Evolutionary conservation across 2,888 invertebrate species (phyloP).

Genomic region (Odontocolon sp.): DNA sequence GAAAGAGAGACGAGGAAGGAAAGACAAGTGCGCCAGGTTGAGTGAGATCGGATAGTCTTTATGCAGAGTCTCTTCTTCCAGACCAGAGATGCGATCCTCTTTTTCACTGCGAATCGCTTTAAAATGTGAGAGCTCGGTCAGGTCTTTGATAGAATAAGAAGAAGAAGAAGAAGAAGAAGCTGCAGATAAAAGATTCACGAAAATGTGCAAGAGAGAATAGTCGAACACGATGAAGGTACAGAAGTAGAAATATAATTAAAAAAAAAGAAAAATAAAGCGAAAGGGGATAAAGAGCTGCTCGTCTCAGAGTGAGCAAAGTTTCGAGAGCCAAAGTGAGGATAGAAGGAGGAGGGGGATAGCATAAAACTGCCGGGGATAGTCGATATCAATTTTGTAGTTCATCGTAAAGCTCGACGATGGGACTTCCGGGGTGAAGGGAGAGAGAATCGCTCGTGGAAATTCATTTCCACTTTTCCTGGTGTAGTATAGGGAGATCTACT

Average conservation of each 20-base stretch:
- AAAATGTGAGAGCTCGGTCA: constrained; percentile 38
- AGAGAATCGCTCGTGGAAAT: constrained; percentile 46
- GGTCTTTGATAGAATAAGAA: constrained; percentile 19
- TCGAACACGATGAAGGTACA: not conserved
- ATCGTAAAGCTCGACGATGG: constrained; percentile 52
- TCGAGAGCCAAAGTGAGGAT: constrained; percentile 11
- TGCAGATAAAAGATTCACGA: not conserved
- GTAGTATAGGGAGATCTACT: constrained; percentile 13
- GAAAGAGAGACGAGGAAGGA: not conserved
- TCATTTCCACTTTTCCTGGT: constrained; percentile 58
- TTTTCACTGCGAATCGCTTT: constrained; percentile 21
- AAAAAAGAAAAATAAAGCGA: constrained; percentile 2
- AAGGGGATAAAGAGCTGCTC: constrained; percentile 15
- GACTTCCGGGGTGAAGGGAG: constrained; percentile 52
- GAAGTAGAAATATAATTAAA: not conserved
- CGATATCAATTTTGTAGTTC: constrained; percentile 61
- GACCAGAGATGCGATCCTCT: constrained; percentile 30
- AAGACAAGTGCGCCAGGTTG: constrained; percentile 11
- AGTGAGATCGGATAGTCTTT: constrained; percentile 42
- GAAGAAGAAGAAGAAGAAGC: constrained; percentile 12
- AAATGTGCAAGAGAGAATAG: not conserved
- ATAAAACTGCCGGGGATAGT: constrained; percentile 46
- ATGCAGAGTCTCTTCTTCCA: constrained; percentile 39
- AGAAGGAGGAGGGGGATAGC: constrained; percentile 11
- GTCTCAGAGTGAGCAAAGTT: constrained; percentile 20